Conservation (phyloP, 1,140 invertebrate species). For the Drosophila eugracilis region DNA sequence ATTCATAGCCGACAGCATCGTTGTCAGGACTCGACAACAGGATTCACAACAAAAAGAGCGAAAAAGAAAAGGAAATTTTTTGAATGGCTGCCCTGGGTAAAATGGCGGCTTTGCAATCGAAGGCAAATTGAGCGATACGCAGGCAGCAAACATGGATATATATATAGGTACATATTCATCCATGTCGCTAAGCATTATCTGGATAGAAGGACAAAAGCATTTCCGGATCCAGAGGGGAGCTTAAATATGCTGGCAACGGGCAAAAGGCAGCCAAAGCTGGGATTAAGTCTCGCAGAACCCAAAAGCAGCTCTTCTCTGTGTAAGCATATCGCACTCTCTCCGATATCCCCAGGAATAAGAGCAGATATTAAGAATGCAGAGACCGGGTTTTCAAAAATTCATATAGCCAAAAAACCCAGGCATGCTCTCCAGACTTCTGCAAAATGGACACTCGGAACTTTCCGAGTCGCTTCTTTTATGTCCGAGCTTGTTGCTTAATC, state of each 20-base stretch:
- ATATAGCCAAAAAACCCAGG: slow-evolving; percentile 51
- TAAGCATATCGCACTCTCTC: slow-evolving; percentile 10
- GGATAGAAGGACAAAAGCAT: slow-evolving; percentile 14
- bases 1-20: slow-evolving; percentile 34
- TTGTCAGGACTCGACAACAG: slow-evolving; percentile 43
- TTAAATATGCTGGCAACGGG: slow-evolving; percentile 41
- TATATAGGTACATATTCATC: slow-evolving; percentile 7
- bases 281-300: slow-evolving; percentile 30
- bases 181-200: slow-evolving; percentile 46
- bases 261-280: slow-evolving; percentile 47
- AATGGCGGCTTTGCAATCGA: slow-evolving; percentile 48
- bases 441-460: slow-evolving; percentile 26
- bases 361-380: slow-evolving; percentile 28
- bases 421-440: neutral
- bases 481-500: slow-evolving; percentile 60
- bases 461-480: neutral
- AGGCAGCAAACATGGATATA: slow-evolving; percentile 26
- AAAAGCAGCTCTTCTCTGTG: slow-evolving; percentile 32
- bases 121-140: slow-evolving; percentile 50
- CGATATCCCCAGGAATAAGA: slow-evolving; percentile 6
- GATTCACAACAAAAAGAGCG: slow-evolving; percentile 34
- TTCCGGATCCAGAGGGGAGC: slow-evolving; percentile 9
- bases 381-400: slow-evolving; percentile 47
- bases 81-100: slow-evolving; percentile 48
- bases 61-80: slow-evolving; percentile 29